A percentile compares a stretch with the other conserved stretches of the same genome.
These are phyloP conservation scores for Diploscapter pachys DNA, from an alignment of 1,140 invertebrate species.

Conservation along the genomic window DNA sequence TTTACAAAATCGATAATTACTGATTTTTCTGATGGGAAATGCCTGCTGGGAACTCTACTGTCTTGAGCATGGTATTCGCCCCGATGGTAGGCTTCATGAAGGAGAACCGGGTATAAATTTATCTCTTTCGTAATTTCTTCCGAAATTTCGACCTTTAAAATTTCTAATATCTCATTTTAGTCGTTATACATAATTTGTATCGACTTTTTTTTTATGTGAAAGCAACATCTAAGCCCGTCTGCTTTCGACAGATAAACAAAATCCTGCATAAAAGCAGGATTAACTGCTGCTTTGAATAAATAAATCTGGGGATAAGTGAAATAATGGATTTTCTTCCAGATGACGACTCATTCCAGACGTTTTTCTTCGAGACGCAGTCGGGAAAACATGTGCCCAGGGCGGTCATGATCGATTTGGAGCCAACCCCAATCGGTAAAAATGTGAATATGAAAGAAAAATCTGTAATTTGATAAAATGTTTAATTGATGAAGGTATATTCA, in stretches of 20 bases:
- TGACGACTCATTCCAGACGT: constrained; percentile 81
- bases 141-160: not conserved
- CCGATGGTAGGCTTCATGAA: constrained; percentile 39
- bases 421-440: constrained; percentile 74
- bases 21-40: constrained; percentile 42
- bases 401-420: constrained; percentile 79
- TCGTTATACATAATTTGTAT: too few relatives aligned
- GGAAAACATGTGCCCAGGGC: constrained; percentile 81
- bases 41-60: constrained; percentile 66
- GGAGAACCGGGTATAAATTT: constrained; percentile 24
- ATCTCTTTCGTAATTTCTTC: not conserved
- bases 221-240: too few relatives aligned
- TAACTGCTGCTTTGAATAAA: constrained; percentile 42
- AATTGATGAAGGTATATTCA: too few relatives aligned
- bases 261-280: constrained; percentile 3
- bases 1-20: not conserved
- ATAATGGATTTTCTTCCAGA: constrained; percentile 54
- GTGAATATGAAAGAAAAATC: too few relatives aligned
- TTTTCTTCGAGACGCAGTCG: constrained; percentile 81
- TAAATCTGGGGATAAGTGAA: too few relatives aligned
- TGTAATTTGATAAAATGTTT: too few relatives aligned
- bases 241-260: not conserved
- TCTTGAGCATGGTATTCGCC: constrained; percentile 58
- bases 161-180: too few relatives aligned
- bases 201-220: too few relatives aligned